These are phyloP conservation scores for Drosophila micromelanica DNA, from an alignment of 1,140 invertebrate genomes.

Conservation along the genomic window DNA sequence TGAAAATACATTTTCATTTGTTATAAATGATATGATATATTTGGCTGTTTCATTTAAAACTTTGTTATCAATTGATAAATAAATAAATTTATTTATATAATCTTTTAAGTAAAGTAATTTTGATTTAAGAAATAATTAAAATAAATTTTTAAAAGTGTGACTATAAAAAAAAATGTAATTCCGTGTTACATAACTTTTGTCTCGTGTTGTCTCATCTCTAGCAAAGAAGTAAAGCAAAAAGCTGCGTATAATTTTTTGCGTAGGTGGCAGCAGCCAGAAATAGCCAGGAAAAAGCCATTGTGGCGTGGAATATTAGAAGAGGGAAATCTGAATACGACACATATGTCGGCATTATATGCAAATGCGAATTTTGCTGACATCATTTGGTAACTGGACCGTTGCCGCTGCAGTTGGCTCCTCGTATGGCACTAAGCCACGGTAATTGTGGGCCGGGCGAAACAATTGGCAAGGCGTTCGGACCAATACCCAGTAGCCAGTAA, in stretches of 20 bases:
- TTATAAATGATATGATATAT: no score
- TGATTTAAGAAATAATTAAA: no score
- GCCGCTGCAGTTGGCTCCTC: slow-evolving; percentile 8
- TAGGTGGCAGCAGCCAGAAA: slow-evolving; percentile 39
- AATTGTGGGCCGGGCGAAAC: background rate
- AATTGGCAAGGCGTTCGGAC: background rate
- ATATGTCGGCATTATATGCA: slow-evolving; percentile 51
- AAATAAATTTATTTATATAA: no score
- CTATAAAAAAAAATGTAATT: no score
- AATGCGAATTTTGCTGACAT: slow-evolving; percentile 48
- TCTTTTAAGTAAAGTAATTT: no score
- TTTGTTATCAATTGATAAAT: no score
- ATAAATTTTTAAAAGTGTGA: no score
- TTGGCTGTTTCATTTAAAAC: no score
- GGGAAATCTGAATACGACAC: slow-evolving; percentile 9
- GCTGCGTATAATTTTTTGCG: slow-evolving; percentile 34
- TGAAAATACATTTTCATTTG: no score
- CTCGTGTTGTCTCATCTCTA: background rate
- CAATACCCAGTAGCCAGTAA: no score
- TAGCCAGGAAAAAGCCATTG: slow-evolving; percentile 46
- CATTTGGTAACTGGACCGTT: slow-evolving; percentile 27
- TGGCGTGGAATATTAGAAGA: slow-evolving; percentile 40
- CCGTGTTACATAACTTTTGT: no score
- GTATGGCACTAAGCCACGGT: background rate
- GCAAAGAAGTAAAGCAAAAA: background rate